Base-by-base conservation (phyloP, 2,888 invertebrate species). In the Caenorhabditis japonica region DNA sequence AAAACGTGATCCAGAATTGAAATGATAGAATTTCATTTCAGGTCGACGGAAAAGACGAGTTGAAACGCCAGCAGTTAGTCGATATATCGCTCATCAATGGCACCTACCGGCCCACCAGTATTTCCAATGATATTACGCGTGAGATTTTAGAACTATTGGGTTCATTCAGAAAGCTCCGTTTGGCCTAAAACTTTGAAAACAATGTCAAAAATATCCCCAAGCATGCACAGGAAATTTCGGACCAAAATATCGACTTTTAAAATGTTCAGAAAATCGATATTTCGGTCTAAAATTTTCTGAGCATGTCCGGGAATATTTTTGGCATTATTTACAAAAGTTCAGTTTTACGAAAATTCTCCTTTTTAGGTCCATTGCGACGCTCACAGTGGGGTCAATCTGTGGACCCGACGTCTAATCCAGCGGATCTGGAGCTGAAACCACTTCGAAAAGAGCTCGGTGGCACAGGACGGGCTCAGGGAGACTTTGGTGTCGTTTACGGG, bases 51-150 rank as follows among this genome's bases (percentile, higher is more conserved):
- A 74, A 69, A 46, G 74, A 74, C 23, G 74, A 74, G 38, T 47
- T 74, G 17, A 74, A 74, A 34, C 61, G 74, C 5, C 68, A 74
- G 17, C 74, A 74, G 43, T 33, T 74, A 7, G 74, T 74, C n/a
- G 74, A 74, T 23, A 74, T 74, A 17, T 68, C 74, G 10, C 41
- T 74, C 8, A 74, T 74, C 21, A 74, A 74, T 36, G 74, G 74
- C 12, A 74, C 74, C 0, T 74, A 68, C 43, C 51, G 74, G 17
- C 53, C 61, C 7, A 74, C 68, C 1, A 56, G 36, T 10, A 47
- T 61, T 23, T 58, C 73, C 13, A 49, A 23, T 12, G 41, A 66
- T 5, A 8, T 47, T 15, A 27, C 41, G 27, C 49, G 66, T 66
- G 3, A 33, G 47, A 23, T 8, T 46, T 46, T 19, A 4, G 17